These are phyloP conservation scores for Nesidiocoris tenuis DNA, from an alignment of 2,888 invertebrate species.

Conservation along the genomic window DNA sequence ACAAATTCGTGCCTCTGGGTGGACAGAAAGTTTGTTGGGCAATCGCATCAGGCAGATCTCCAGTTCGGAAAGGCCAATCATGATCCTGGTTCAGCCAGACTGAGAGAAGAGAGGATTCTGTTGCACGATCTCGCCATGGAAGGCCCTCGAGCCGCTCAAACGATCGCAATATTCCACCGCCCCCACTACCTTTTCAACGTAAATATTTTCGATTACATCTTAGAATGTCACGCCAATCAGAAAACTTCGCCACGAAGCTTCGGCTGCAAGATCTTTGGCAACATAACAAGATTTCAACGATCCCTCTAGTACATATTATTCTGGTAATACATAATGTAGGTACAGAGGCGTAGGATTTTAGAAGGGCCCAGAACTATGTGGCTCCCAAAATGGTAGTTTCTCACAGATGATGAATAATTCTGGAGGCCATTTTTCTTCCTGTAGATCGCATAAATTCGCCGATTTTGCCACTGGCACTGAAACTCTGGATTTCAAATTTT, in stretches of 20 bases:
- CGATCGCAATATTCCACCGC: slow-evolving; percentile 1
- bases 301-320: no score
- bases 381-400: no score
- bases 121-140: not conserved
- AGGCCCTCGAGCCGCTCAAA: not conserved
- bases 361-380: no score
- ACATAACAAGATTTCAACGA: no score
- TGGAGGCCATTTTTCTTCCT: no score
- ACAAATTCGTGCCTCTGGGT: not conserved
- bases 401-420: no score
- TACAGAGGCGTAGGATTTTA: no score
- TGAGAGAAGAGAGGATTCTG: not conserved
- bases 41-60: slow-evolving; percentile 18
- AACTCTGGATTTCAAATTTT: no score
- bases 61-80: slow-evolving; percentile 34
- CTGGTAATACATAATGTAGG: no score
- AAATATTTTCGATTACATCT: slow-evolving; percentile 39
- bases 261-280: no score
- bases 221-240: slow-evolving; percentile 36
- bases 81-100: slow-evolving; percentile 1
- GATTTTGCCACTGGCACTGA: no score
- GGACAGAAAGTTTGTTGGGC: not conserved
- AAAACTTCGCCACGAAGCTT: not conserved
- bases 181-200: slow-evolving; percentile 19
- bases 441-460: no score